Conservation (phyloP, 1,140 invertebrate genomes). For the Magallana angulata region DNA sequence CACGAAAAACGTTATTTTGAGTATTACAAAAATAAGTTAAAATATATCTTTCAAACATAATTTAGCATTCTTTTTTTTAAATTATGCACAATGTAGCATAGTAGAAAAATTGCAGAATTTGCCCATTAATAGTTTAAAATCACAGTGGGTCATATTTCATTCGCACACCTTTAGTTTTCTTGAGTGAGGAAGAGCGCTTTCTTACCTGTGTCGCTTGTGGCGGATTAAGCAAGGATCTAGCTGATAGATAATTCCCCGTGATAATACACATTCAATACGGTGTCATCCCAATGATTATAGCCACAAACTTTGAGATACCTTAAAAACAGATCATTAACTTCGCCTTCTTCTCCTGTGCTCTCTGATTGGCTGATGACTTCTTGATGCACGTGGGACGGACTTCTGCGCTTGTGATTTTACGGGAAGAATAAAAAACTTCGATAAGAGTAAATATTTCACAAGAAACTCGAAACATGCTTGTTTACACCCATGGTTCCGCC, state of each 20-base stretch:
- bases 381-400: slow-evolving; percentile 24
- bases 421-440: too few relatives aligned
- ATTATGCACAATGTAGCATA: too few relatives aligned
- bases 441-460: too few relatives aligned
- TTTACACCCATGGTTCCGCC: too few relatives aligned
- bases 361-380: slow-evolving; percentile 16
- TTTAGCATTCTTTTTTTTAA: too few relatives aligned
- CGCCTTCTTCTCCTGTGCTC: background rate
- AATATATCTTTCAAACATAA: too few relatives aligned
- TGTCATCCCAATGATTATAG: slow-evolving; percentile 13
- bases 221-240: background rate
- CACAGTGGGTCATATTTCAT: too few relatives aligned
- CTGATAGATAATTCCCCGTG: slow-evolving; percentile 7
- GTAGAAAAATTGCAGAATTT: too few relatives aligned
- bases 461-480: too few relatives aligned
- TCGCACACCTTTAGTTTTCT: background rate
- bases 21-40: too few relatives aligned
- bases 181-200: background rate
- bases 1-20: too few relatives aligned
- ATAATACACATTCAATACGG: slow-evolving; percentile 32
- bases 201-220: slow-evolving; percentile 8
- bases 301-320: slow-evolving; percentile 18
- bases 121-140: too few relatives aligned
- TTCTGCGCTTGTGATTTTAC: background rate
- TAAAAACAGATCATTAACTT: slow-evolving; percentile 38